Evolutionary conservation across 1,140 invertebrate species (phyloP), one percentile per base, ranked within the genome.

Genomic region (Sitobion miscanthi): DNA sequence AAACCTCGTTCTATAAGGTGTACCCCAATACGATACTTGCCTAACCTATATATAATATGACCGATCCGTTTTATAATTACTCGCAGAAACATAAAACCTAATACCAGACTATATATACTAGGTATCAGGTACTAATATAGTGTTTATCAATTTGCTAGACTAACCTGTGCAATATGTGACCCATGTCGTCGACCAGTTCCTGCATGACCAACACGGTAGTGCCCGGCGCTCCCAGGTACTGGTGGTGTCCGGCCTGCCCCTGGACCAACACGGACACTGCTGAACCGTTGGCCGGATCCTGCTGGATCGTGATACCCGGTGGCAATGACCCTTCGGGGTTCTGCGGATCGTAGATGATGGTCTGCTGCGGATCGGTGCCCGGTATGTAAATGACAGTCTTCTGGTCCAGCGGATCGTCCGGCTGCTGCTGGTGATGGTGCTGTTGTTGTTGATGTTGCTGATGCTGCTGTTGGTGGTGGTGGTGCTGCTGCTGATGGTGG

Each of bases 151-250:
- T 11, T 25, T 30, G 7, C 45, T 49, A 45, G 3, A 62, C 82
- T 85, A 23, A 93, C 91, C 91, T 93, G 91, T 93, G 82, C 23
- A 92, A 21, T 83, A 92, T 92, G 23, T 93, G 91, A 21, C 94
- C 94, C 94, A 95, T 95, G 45, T 95, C 94, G 47, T 95, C 94
- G 21, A 94, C 94, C 23, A 95, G 94, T 91, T 95, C 94, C 23
- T 94, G 94, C n/a, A 95, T 93, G 35, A 95, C 94, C 17, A 95
- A 93, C 49, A 95, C 94, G 0, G 94, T 94, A 21, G 94, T 94
- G 6, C 93, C 94, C 11, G 94, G 94, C 21, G 94, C 91, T 82
- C 94, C 94, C n/a, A 94, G 93, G 91, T 94, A 94, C 87, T 94
- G 94, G 25, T 94, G 94, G 25, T 94, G 89, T 17, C 93, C 93